These are phyloP conservation scores for Anneissia japonica DNA, from an alignment of 35 echinoderm and acorn worm species.

Conservation along the genomic window DNA sequence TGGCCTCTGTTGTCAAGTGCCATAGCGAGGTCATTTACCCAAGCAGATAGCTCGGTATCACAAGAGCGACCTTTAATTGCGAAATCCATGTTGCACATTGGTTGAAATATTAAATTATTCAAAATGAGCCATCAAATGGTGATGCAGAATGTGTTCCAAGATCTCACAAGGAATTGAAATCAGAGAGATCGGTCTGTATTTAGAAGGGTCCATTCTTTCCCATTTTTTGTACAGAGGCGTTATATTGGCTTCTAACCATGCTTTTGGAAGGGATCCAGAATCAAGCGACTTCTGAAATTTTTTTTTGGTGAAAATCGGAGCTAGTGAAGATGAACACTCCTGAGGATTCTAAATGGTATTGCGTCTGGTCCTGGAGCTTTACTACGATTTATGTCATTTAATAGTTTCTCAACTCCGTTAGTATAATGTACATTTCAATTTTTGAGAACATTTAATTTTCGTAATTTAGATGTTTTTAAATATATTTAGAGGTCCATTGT, in stretches of 20 bases:
- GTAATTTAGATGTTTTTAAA: too few relatives aligned
- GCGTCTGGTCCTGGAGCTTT: constrained; percentile 53
- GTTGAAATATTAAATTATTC: constrained; percentile 21
- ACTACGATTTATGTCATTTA: constrained; percentile 24
- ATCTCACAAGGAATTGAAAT: constrained; percentile 40
- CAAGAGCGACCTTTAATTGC: constrained; percentile 21
- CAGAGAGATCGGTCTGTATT: constrained; percentile 36
- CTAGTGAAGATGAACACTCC: too few relatives aligned
- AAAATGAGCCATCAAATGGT: constrained; percentile 38
- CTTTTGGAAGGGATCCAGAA: constrained; percentile 13
- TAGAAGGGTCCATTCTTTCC: constrained; percentile 4
- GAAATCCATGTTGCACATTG: constrained; percentile 36
- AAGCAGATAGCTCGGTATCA: constrained; percentile 42
- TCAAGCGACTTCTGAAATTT: constrained; percentile 43
- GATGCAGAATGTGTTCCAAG: constrained; percentile 28
- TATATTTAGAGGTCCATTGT: too few relatives aligned
- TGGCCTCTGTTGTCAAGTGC: constrained; percentile 31
- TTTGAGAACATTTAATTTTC: too few relatives aligned
- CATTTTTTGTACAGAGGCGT: constrained; percentile 38
- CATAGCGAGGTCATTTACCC: constrained; percentile 33
- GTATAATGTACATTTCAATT: too few relatives aligned
- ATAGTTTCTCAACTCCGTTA: constrained; percentile 36
- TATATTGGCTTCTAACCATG: constrained; percentile 37
- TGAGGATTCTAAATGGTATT: constrained; percentile 32
- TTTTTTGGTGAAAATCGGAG: constrained; percentile 20